phyloP scores from a whole-genome alignment of 2,888 invertebrate species.

The Onchidella celtica region DNA sequence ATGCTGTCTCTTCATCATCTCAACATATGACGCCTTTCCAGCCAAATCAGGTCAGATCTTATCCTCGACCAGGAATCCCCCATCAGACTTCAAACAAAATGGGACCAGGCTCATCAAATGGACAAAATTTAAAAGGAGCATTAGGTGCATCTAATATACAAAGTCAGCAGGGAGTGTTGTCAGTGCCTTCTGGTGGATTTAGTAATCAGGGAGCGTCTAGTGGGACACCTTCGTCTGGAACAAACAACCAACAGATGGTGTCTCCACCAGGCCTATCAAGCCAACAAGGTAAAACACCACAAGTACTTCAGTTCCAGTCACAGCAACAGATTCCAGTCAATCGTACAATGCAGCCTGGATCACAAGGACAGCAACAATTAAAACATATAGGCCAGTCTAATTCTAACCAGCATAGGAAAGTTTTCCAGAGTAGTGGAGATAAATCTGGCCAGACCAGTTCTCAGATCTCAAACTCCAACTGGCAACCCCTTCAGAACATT shows the following conservation, averaged over 20 bases:
- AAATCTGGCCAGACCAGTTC: background rate
- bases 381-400: background rate
- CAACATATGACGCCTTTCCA: constrained; percentile 10
- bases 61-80: background rate
- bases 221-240: background rate
- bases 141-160: background rate
- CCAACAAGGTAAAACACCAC: constrained; percentile 14
- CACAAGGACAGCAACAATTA: constrained; percentile 19
- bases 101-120: background rate
- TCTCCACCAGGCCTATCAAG: background rate
- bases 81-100: constrained; percentile 3
- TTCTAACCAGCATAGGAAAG: constrained; percentile 6
- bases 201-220: background rate
- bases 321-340: constrained; percentile 8
- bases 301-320: background rate
- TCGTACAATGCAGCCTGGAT: background rate
- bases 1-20: constrained; percentile 44
- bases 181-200: constrained; percentile 24
- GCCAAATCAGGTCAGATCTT: constrained; percentile 12
- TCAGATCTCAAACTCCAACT: background rate
- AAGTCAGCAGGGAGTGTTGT: background rate
- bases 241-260: background rate
- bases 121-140: background rate
- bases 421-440: background rate
- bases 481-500: constrained; percentile 18